Evolutionary conservation across 2,113 vertebrate genomes (phyloP).

Genomic region (Syngnathoides biaculeatus): DNA sequence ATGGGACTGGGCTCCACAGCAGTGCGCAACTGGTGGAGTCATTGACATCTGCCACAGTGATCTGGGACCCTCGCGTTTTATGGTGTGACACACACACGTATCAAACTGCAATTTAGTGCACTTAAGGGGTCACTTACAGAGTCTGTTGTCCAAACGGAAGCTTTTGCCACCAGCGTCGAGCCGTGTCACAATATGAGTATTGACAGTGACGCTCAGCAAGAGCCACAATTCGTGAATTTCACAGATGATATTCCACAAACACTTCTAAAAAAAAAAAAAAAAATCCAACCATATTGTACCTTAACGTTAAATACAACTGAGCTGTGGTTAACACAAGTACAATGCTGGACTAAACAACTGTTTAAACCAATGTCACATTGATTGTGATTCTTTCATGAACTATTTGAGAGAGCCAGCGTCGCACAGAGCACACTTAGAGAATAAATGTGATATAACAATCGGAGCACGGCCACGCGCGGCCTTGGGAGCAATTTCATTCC

Average conservation of each 20-base stretch:
- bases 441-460: too few relatives aligned
- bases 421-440: too few relatives aligned
- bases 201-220: conserved; percentile 11
- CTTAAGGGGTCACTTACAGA: conserved; percentile 51
- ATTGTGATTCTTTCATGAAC: too few relatives aligned
- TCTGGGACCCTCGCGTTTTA: conserved; percentile 62
- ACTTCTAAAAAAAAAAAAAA: not conserved
- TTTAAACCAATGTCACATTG: too few relatives aligned
- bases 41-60: conserved; percentile 60
- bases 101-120: conserved; percentile 61
- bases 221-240: not conserved
- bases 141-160: conserved; percentile 52
- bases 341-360: too few relatives aligned
- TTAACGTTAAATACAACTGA: not conserved
- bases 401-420: too few relatives aligned
- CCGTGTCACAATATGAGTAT: conserved; percentile 12
- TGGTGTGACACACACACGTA: conserved; percentile 66
- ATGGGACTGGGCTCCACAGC: conserved; percentile 52
- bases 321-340: too few relatives aligned
- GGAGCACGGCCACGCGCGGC: too few relatives aligned
- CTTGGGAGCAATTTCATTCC: too few relatives aligned
- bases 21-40: conserved; percentile 50
- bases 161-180: conserved; percentile 39
- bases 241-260: not conserved
- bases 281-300: not conserved